Evolutionary conservation across 2,797 vertebrate genomes (phyloP), one percentile per base, ranked within the genome.

Genomic region (Semaprochilodus insignis): DNA sequence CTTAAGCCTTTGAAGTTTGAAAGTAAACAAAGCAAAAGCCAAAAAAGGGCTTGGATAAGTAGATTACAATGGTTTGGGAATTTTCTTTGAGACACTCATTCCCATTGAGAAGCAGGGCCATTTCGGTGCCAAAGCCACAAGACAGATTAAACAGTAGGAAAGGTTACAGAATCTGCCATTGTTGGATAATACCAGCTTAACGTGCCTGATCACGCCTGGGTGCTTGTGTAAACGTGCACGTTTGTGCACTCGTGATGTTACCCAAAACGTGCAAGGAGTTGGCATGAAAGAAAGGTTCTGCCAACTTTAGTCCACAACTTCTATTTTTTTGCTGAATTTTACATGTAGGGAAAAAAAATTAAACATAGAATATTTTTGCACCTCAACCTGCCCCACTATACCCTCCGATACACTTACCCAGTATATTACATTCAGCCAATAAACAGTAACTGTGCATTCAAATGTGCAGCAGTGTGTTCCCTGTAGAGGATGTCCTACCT

Each of bases 11-110:
- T 40, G 31, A 19, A 31, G 31, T 3, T 31, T n/a, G 3, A 21
- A 70, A 23, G n/a, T 25, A 71, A 71, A 51, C 67, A 71, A 71
- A 23, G n/a, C 40, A 44, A 48, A 70, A 67, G 4, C 21, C 44
- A 51, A 65, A 34, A 65, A 70, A n/a, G 19, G 36, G 34, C 14
- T 48, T 1, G 67, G n/a, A 70, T 71, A 71, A 51, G 48, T 25
- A n/a, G 67, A 48, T 71, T 25, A 51, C 14, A 23, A 51, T 11
- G 44, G 25, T 71, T 25, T 51, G 13, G 67, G 23, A 71, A 51
- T 14, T 19, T 48, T 71, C 13, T 8, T 31, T 31, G 31, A 31
- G 31, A 31, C 31, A 31, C 31, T 31, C 31, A n/a, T 44, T 69
- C 19, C 17, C 21, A n/a, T 21, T 69, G n/a, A 19, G 21, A 10